Conservation (phyloP, 2,113 vertebrate species). For the Procavia capensis region DNA sequence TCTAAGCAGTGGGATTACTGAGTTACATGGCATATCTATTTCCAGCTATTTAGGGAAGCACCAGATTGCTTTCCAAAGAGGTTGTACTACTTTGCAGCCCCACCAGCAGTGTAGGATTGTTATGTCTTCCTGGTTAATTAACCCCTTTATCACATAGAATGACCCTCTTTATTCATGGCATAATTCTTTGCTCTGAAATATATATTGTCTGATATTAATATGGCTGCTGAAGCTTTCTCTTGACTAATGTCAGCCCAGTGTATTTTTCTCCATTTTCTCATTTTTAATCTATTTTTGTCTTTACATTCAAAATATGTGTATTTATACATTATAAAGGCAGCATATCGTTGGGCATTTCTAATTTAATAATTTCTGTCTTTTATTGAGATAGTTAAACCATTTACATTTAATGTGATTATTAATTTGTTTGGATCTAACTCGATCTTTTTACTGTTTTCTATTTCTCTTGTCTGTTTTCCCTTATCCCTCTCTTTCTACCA, state of each 20-base stretch:
- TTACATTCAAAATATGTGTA: neutral
- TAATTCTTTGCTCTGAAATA: neutral
- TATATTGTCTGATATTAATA: neutral
- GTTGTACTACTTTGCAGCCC: too few species aligned
- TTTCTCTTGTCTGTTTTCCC: neutral
- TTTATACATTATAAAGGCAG: neutral
- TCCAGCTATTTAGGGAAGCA: too few species aligned
- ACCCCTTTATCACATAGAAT: neutral
- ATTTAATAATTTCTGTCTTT: neutral
- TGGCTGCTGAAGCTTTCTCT: neutral
- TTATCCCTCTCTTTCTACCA: neutral
- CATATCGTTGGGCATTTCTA: too few species aligned
- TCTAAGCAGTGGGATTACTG: too few species aligned
- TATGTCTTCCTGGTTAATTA: too few species aligned
- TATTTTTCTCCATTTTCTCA: too few species aligned
- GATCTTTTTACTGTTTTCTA: neutral
- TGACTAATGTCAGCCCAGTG: neutral
- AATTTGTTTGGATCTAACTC: neutral
- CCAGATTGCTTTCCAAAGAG: too few species aligned
- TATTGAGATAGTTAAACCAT: neutral
- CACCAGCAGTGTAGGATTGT: too few species aligned
- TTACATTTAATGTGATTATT: neutral
- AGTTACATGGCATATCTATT: too few species aligned
- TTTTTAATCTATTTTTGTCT: too few species aligned
- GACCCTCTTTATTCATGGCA: neutral